These are phyloP conservation scores for Oryzias dopingdopingensis DNA, from an alignment of 2,797 vertebrate species.

Conservation along the genomic window DNA sequence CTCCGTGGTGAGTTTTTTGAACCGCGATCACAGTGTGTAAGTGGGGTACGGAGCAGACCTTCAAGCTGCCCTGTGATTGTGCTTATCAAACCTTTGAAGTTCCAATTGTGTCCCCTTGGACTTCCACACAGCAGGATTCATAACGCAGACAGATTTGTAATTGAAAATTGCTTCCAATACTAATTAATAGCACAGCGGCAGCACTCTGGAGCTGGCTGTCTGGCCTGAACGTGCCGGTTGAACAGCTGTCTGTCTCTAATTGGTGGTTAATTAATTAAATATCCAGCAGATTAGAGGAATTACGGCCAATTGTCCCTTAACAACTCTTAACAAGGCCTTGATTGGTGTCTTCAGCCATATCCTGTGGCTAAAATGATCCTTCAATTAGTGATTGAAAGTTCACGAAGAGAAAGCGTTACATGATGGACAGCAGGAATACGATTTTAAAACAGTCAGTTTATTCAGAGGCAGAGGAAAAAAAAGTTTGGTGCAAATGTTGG, in stretches of 20 bases:
- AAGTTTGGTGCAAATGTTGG: slow-evolving; percentile 18
- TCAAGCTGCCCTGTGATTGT: slow-evolving; percentile 17
- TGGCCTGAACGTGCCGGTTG: slow-evolving; percentile 38
- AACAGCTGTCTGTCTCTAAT: slow-evolving; percentile 55
- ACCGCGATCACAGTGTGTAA: slow-evolving; percentile 6
- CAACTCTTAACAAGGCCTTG: slow-evolving; percentile 64
- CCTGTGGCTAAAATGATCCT: slow-evolving; percentile 62
- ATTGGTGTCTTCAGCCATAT: slow-evolving; percentile 66
- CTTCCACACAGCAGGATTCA: slow-evolving; percentile 38
- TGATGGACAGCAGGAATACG: slow-evolving; percentile 32
- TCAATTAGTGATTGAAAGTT: slow-evolving; percentile 60
- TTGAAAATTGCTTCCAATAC: slow-evolving; percentile 49
- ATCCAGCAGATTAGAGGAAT: slow-evolving; percentile 66
- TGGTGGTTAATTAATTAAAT: slow-evolving; percentile 69
- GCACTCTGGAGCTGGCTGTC: slow-evolving; percentile 40
- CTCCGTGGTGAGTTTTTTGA: neutral
- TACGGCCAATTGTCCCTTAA: slow-evolving; percentile 67
- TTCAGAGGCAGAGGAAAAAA: slow-evolving; percentile 3
- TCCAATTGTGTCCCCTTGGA: slow-evolving; percentile 19
- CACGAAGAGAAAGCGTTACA: slow-evolving; percentile 38
- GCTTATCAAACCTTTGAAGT: slow-evolving; percentile 29
- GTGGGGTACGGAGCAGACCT: slow-evolving; percentile 1
- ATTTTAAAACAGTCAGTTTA: slow-evolving; percentile 14
- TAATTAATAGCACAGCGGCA: slow-evolving; percentile 53
- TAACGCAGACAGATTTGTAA: slow-evolving; percentile 38